phyloP scores from a whole-genome alignment of 2,888 invertebrate genomes.

The Andrena dorsata region DNA sequence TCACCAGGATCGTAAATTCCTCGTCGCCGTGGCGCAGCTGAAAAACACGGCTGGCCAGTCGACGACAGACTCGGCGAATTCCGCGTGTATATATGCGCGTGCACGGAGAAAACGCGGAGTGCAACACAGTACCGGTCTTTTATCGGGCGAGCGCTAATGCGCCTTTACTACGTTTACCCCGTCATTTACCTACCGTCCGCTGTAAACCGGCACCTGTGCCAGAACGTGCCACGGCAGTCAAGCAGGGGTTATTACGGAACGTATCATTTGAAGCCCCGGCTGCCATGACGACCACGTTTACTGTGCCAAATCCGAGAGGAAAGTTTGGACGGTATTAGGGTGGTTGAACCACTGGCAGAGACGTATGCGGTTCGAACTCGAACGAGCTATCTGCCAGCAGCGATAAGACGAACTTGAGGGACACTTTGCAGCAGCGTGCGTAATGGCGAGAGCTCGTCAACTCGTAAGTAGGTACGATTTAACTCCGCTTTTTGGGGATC shows the following conservation, averaged over 20 bases:
- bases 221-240: slow-evolving; percentile 10
- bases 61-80: slow-evolving; percentile 30
- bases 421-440: not conserved
- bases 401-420: slow-evolving; percentile 55
- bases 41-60: not conserved
- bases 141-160: slow-evolving; percentile 45
- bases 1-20: slow-evolving; percentile 8
- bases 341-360: slow-evolving; percentile 25
- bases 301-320: slow-evolving; percentile 35
- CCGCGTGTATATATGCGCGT: too few species aligned
- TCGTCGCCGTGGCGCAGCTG: not conserved
- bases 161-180: slow-evolving; percentile 31
- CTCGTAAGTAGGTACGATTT: slow-evolving; percentile 20
- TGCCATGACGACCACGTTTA: slow-evolving; percentile 34
- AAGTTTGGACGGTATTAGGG: slow-evolving; percentile 26
- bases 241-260: slow-evolving; percentile 46
- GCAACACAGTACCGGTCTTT: slow-evolving; percentile 35
- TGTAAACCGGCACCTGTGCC: slow-evolving; percentile 52
- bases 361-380: slow-evolving; percentile 13
- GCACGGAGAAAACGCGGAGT: not conserved
- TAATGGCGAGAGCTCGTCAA: slow-evolving; percentile 39
- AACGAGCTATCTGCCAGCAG: not conserved
- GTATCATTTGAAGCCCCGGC: slow-evolving; percentile 25
- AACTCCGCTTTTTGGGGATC: not conserved
- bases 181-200: slow-evolving; percentile 32